Evolutionary conservation across 2,113 vertebrate genomes (phyloP).

Genomic region (Prunella himalayana): DNA sequence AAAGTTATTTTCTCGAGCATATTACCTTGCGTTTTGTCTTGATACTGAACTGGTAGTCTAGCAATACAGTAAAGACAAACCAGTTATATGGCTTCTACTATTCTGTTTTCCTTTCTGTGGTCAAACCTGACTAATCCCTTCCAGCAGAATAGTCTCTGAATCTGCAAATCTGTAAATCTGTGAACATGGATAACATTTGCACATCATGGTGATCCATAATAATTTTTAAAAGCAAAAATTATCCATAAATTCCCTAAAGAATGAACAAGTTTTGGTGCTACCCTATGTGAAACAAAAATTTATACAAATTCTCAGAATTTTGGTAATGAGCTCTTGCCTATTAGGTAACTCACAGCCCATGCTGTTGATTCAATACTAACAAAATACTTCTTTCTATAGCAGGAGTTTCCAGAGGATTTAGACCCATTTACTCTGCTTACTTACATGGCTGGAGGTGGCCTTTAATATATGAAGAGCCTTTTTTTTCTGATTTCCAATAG

Average conservation of each 20-base stretch:
- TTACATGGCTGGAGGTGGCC: not conserved
- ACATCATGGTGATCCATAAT: not conserved
- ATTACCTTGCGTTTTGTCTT: not conserved
- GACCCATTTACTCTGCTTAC: not conserved
- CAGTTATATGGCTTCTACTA: not conserved
- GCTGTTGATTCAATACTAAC: not conserved
- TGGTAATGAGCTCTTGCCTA: not conserved
- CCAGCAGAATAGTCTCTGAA: not conserved
- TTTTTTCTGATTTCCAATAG: not conserved
- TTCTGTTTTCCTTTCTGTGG: not conserved
- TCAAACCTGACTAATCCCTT: not conserved
- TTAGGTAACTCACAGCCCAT: not conserved
- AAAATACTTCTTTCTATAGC: not conserved
- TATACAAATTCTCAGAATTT: not conserved
- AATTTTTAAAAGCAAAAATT: not conserved
- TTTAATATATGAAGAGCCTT: not conserved
- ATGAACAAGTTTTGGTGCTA: not conserved
- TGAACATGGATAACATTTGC: not conserved
- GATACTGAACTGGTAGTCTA: not conserved
- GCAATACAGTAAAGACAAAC: not conserved
- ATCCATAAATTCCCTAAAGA: not conserved
- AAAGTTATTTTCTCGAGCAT: not conserved
- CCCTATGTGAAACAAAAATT: not conserved
- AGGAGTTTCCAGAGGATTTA: not conserved
- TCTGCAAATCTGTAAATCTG: not conserved